These are phyloP conservation scores for Heterotis niloticus DNA, from an alignment of 2,113 vertebrate species.

Conservation along the genomic window DNA sequence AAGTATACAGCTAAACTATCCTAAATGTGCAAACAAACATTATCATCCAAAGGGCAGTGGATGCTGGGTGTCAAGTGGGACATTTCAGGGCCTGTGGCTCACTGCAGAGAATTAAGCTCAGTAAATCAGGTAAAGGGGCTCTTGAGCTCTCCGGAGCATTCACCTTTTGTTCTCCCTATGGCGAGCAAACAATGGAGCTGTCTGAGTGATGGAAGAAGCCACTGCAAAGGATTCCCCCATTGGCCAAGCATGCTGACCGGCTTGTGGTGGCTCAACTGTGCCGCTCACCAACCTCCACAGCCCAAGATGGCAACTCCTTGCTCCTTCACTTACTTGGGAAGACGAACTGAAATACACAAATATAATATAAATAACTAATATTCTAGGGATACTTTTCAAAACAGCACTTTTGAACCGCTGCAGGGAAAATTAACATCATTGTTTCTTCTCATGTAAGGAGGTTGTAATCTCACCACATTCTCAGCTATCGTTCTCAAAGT, in stretches of 20 bases:
- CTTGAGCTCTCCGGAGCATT: constrained; percentile 36
- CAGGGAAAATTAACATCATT: not conserved
- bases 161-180: constrained; percentile 51
- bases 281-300: not conserved
- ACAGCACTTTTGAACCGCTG: too few species aligned
- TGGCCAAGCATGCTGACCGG: constrained; percentile 27
- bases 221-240: constrained; percentile 32
- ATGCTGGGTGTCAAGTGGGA: constrained; percentile 43
- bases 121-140: constrained; percentile 47
- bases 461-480: too few species aligned
- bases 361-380: too few species aligned
- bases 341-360: too few species aligned
- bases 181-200: constrained; percentile 55
- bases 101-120: constrained; percentile 40
- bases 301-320: not conserved
- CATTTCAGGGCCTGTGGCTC: constrained; percentile 33
- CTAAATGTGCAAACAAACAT: constrained; percentile 55
- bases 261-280: constrained; percentile 7
- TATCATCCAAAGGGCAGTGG: constrained; percentile 59
- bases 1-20: not conserved
- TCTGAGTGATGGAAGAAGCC: constrained; percentile 53
- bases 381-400: too few species aligned
- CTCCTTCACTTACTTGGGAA: too few species aligned
- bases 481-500: too few species aligned
- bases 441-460: not conserved